Base-by-base conservation (phyloP, 1,140 invertebrate genomes). In the Coelopa frigida region DNA sequence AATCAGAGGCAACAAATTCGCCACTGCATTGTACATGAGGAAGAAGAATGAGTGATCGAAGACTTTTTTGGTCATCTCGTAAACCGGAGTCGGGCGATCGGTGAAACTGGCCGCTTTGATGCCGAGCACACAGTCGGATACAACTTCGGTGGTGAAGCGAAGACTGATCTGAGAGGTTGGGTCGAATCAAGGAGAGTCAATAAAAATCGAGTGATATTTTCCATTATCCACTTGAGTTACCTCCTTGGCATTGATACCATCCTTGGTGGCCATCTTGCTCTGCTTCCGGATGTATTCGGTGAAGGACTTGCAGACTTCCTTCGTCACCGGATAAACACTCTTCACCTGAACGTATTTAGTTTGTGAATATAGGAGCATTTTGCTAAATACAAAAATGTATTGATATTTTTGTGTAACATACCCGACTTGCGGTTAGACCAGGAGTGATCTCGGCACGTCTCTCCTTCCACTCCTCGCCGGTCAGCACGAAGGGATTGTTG, bases 381-480 rank as follows among this genome's bases (percentile, higher is more conserved):
- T 33, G 24, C 14, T 32, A 38, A 24, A 1, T 45, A 12, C 14
- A 20, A 15, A 37, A 37, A 11, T 12, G 26, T 41, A 46, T 56
- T 44, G 29, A 27, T 24, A 27, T 29, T n/a, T n/a, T n/a, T n/a
- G 21, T 18, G 36, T 23, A 15, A 48, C 61, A 53, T 36, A 49
- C 61, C 52, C 64, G 54, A 53, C 68, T 59, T 7, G 63, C 59
- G 5, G 76, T 78, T 35, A 80, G 72, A 4, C 74, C 73, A 8
- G 78, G 75, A 20, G 74, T 77, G 11, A 78, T 60, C 40, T 78
- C 71, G 6, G 60, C 63, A 24, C 78, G 57, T 10, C 73, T 68
- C n/a, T 70, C 52, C 51, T 78, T 78, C 80, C 80, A 82, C 27
- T 56, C 48, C n/a, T 73, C 64, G 14, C 72, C 75, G 10, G 53